These are phyloP conservation scores for Beris chalybata DNA, from an alignment of 2,888 invertebrate species.

Conservation along the genomic window DNA sequence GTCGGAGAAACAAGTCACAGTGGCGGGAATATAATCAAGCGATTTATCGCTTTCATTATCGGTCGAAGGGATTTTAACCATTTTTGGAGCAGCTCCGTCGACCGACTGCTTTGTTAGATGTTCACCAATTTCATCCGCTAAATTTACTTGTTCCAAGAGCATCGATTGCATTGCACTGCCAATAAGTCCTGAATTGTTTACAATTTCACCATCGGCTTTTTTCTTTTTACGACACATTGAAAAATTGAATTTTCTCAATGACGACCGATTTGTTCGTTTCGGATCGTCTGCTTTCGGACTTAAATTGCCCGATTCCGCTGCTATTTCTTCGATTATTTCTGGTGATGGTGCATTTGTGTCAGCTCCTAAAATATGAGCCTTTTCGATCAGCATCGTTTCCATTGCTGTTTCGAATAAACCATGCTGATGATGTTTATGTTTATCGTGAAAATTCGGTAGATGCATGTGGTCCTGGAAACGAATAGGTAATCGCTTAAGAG, in stretches of 20 bases:
- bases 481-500: slow-evolving; percentile 30
- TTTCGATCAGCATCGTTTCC: slow-evolving; percentile 52
- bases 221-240: slow-evolving; percentile 42
- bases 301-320: neutral
- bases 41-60: too few relatives aligned
- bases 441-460: slow-evolving; percentile 34
- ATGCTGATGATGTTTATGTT: slow-evolving; percentile 41
- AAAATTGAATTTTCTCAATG: slow-evolving; percentile 39
- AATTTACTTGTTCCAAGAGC: slow-evolving; percentile 60
- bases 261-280: slow-evolving; percentile 7
- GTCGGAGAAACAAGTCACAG: neutral
- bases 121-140: slow-evolving; percentile 44
- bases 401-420: slow-evolving; percentile 50
- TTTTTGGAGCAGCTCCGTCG: too few relatives aligned
- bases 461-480: slow-evolving; percentile 38
- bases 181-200: slow-evolving; percentile 55
- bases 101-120: neutral
- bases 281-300: neutral
- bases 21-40: neutral
- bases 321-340: slow-evolving; percentile 2
- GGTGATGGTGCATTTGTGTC: slow-evolving; percentile 41
- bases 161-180: slow-evolving; percentile 63
- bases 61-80: too few relatives aligned
- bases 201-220: slow-evolving; percentile 28
- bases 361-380: slow-evolving; percentile 49